phyloP scores from a whole-genome alignment of 23 tunicate species.

The Trididemnum clinides region DNA sequence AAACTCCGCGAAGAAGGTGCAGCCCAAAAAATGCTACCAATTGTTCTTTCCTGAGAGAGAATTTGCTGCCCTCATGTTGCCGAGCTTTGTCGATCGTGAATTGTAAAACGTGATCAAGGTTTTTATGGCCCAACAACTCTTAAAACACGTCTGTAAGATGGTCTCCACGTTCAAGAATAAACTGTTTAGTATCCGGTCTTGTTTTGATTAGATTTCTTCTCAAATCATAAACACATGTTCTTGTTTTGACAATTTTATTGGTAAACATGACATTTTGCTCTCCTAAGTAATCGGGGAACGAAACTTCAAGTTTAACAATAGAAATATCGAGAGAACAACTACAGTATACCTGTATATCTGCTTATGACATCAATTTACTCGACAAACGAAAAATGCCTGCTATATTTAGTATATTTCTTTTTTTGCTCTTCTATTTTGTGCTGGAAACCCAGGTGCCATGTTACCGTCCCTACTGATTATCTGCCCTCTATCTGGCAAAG shows the following conservation, averaged over 20 bases:
- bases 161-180: slow-evolving; percentile 7
- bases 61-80: not conserved
- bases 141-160: not conserved
- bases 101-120: not conserved
- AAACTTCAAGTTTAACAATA: too few species aligned
- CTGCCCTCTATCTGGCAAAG: slow-evolving; percentile 4
- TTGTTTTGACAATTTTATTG: too few species aligned
- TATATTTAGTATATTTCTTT: too few species aligned
- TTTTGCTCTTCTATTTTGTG: slow-evolving; percentile 1
- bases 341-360: too few species aligned
- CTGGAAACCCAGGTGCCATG: slow-evolving; percentile 6
- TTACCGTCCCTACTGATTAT: slow-evolving; percentile 13
- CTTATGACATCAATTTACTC: too few species aligned
- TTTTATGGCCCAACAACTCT: too few species aligned
- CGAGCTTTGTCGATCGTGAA: slow-evolving; percentile 4
- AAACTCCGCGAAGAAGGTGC: slow-evolving; percentile 2
- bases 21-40: slow-evolving; percentile 11
- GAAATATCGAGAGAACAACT: too few species aligned
- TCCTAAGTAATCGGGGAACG: too few species aligned
- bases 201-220: slow-evolving; percentile 4
- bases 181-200: slow-evolving; percentile 16
- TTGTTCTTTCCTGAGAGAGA: slow-evolving; percentile 9
- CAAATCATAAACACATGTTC: too few species aligned
- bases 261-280: too few species aligned
- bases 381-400: too few species aligned